These are phyloP conservation scores for Drosophila aldrichi DNA, from an alignment of 2,888 invertebrate species.

Conservation along the genomic window DNA sequence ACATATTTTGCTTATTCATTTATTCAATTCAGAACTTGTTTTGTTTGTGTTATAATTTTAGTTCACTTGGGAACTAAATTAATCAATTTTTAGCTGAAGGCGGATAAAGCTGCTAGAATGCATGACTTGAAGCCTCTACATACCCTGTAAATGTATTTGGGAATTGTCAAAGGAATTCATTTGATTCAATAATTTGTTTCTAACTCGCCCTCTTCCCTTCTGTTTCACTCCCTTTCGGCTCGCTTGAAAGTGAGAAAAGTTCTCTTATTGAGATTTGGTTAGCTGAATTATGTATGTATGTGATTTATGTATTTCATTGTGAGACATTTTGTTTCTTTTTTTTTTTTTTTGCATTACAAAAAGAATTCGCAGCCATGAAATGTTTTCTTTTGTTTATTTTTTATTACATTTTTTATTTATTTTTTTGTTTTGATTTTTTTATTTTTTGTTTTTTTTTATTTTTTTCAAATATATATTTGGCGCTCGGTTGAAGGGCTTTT, in stretches of 20 bases:
- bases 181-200: conserved; percentile 46
- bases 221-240: neutral
- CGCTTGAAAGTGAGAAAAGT: conserved; percentile 22
- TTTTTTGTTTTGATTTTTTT: neutral
- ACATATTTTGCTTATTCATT: conserved; percentile 1
- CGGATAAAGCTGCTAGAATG: neutral
- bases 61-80: conserved; percentile 10
- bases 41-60: conserved; percentile 29
- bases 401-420: neutral
- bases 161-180: neutral
- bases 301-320: conserved; percentile 25
- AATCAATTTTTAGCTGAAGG: neutral
- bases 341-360: conserved; percentile 20
- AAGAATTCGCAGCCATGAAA: neutral
- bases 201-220: neutral
- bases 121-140: neutral
- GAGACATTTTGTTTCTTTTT: conserved; percentile 6
- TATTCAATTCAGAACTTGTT: conserved; percentile 1
- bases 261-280: conserved; percentile 9
- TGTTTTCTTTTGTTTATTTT: neutral
- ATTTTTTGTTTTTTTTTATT: neutral
- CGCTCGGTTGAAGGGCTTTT: conserved; percentile 1
- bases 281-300: conserved; percentile 47
- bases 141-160: conserved; percentile 2
- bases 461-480: neutral